Conservation (phyloP, 2,797 vertebrate genomes). For the Naso thynnoides region DNA sequence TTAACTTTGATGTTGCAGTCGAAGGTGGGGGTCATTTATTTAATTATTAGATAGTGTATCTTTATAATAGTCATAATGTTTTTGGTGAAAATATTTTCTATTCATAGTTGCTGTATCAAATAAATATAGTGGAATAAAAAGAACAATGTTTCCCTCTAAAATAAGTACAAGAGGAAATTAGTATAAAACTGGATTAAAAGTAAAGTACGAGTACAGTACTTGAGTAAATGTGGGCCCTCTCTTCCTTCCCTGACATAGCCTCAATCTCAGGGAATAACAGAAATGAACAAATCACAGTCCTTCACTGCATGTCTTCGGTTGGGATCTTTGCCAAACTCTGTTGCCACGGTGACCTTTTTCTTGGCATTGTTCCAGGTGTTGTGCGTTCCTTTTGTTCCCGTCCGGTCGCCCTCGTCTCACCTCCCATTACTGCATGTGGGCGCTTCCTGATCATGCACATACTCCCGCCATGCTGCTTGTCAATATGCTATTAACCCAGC, state of each 20-base stretch:
- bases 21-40: too few species aligned
- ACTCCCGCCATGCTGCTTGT: constrained; percentile 63
- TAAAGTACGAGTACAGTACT: too few species aligned
- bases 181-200: too few species aligned
- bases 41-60: too few species aligned
- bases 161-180: too few species aligned
- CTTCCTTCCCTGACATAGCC: neutral
- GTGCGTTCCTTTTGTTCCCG: constrained; percentile 50
- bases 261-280: neutral
- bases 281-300: constrained; percentile 5
- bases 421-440: constrained; percentile 64
- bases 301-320: constrained; percentile 9
- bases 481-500: constrained; percentile 67
- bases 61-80: too few species aligned
- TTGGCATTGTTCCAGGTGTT: constrained; percentile 64
- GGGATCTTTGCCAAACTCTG: constrained; percentile 39
- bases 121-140: too few species aligned
- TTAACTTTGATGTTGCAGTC: too few species aligned
- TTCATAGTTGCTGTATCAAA: too few species aligned
- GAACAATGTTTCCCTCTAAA: too few species aligned
- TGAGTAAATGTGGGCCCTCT: neutral
- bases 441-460: constrained; percentile 65
- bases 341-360: constrained; percentile 31
- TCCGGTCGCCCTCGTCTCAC: constrained; percentile 56
- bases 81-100: too few species aligned